Evolutionary conservation across 1,140 invertebrate species (phyloP).

Genomic region (Zeugodacus cucurbitae): DNA sequence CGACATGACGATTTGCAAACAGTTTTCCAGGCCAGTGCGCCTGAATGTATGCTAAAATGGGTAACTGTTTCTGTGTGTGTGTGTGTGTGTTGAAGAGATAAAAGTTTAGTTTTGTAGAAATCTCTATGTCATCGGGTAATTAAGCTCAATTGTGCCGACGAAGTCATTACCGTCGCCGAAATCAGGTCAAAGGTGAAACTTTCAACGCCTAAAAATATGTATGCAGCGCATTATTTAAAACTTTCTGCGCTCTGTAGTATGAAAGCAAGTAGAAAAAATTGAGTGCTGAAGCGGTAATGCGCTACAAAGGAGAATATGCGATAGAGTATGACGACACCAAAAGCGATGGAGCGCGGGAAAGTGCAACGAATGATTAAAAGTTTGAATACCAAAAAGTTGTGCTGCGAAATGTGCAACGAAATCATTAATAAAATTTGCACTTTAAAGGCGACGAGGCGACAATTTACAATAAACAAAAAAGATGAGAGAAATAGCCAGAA

Average conservation of each 20-base stretch:
- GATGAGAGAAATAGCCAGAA: not conserved
- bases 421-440: slow-evolving; percentile 27
- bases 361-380: not conserved
- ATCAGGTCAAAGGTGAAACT: slow-evolving; percentile 21
- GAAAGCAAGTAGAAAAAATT: not conserved
- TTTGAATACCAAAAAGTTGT: slow-evolving; percentile 15
- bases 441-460: not conserved
- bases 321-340: not conserved
- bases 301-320: not conserved
- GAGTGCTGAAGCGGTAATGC: not conserved
- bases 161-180: not conserved
- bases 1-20: too few relatives aligned
- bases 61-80: too few relatives aligned
- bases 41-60: too few relatives aligned
- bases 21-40: too few relatives aligned
- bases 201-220: slow-evolving; percentile 18
- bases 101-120: not conserved
- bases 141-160: not conserved
- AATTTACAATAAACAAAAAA: not conserved
- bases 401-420: not conserved
- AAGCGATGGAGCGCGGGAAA: not conserved
- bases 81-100: not conserved
- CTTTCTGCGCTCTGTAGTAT: not conserved
- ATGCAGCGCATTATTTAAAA: not conserved
- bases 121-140: not conserved